These are phyloP conservation scores for Sardina pilchardus DNA, from an alignment of 2,113 vertebrate species.

Conservation along the genomic window DNA sequence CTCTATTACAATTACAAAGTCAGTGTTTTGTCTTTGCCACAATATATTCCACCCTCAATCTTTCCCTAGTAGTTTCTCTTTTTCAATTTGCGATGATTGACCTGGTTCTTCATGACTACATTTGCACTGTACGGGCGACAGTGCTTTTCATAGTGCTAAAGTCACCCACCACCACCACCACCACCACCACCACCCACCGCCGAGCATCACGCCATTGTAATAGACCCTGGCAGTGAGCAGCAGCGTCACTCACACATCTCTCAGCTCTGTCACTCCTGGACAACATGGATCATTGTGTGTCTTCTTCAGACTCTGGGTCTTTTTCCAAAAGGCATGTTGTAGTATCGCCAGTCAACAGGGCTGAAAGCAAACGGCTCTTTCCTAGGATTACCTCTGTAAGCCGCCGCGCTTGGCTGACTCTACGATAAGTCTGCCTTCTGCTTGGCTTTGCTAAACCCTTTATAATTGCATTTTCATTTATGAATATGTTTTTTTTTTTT, in stretches of 20 bases:
- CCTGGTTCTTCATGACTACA: background rate
- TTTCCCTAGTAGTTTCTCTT: background rate
- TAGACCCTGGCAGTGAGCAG: background rate
- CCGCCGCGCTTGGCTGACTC: constrained; percentile 53
- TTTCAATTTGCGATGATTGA: background rate
- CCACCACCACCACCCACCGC: background rate
- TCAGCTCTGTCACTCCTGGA: background rate
- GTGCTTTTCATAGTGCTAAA: background rate
- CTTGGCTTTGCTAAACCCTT: constrained; percentile 56
- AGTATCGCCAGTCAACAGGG: constrained; percentile 56
- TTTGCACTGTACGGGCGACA: background rate
- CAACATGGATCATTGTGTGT: constrained; percentile 13
- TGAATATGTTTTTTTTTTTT: constrained; percentile 44
- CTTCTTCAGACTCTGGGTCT: constrained; percentile 10
- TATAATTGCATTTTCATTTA: constrained; percentile 64
- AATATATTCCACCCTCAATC: no score
- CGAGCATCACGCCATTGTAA: background rate
- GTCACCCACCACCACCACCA: background rate
- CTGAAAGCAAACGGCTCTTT: constrained; percentile 52
- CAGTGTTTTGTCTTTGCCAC: background rate
- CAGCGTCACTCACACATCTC: background rate
- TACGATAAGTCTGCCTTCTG: constrained; percentile 52
- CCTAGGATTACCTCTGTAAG: constrained; percentile 62
- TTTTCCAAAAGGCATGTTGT: constrained; percentile 37
- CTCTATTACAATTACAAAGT: background rate